phyloP scores from a whole-genome alignment of 2,888 invertebrate genomes.

The Nephrocerus scutellatus region DNA sequence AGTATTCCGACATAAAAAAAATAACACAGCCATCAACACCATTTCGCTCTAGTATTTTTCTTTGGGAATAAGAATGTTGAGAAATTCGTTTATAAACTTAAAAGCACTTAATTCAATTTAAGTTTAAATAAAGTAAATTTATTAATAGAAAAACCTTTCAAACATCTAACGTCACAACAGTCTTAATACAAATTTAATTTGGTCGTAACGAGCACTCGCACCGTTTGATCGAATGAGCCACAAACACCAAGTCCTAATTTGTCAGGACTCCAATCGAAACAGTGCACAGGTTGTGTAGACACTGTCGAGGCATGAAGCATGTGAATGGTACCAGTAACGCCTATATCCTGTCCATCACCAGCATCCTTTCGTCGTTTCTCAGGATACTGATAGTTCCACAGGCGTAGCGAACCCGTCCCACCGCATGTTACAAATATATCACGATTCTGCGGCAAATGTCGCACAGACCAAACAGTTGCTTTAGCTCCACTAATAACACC shows the following conservation, averaged over 20 bases:
- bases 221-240: slow-evolving; percentile 84
- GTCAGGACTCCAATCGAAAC: slow-evolving; percentile 88
- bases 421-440: slow-evolving; percentile 88
- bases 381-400: slow-evolving; percentile 97
- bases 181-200: slow-evolving; percentile 67
- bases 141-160: slow-evolving; percentile 11
- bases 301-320: slow-evolving; percentile 74
- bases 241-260: slow-evolving; percentile 82
- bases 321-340: slow-evolving; percentile 68
- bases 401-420: slow-evolving; percentile 78
- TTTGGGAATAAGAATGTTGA: too few species aligned
- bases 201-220: slow-evolving; percentile 80
- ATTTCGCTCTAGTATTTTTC: too few species aligned
- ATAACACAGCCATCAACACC: too few species aligned
- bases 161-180: slow-evolving; percentile 11
- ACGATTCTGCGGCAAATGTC: slow-evolving; percentile 88
- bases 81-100: too few species aligned
- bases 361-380: slow-evolving; percentile 64
- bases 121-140: slow-evolving; percentile 3
- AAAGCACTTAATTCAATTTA: neutral
- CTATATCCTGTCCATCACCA: slow-evolving; percentile 62
- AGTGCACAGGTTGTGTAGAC: slow-evolving; percentile 80
- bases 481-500: slow-evolving; percentile 54
- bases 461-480: slow-evolving; percentile 83
- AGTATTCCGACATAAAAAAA: too few species aligned